Conservation (phyloP, 1,140 invertebrate species). For the Bombus sibiricus region DNA sequence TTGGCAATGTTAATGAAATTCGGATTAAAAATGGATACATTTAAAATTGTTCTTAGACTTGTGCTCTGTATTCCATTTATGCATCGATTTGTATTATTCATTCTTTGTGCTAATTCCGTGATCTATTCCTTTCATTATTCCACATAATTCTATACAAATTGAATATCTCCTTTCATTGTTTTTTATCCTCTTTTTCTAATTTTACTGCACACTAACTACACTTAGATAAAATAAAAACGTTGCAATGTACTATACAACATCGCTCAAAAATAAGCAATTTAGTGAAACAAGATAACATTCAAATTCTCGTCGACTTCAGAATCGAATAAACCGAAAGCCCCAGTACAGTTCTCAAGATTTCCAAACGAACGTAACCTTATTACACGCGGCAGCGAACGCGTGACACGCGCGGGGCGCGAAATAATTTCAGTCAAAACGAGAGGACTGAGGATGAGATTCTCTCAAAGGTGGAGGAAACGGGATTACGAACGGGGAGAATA, state of each 20-base stretch:
- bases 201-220: no score
- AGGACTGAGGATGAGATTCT: background rate
- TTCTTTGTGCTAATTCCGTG: no score
- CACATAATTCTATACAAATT: no score
- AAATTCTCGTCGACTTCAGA: background rate
- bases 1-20: no score
- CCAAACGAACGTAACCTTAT: background rate
- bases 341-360: background rate
- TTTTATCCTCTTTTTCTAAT: no score
- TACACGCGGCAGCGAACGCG: background rate
- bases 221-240: no score
- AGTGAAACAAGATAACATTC: background rate
- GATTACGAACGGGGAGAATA: constrained; percentile 22
- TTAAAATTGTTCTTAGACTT: no score
- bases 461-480: background rate
- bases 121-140: no score
- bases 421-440: background rate
- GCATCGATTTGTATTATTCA: no score
- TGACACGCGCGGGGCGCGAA: background rate
- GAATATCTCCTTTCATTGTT: no score
- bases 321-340: background rate
- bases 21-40: no score
- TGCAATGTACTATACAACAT: background rate
- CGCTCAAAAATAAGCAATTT: background rate
- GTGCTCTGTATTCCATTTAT: no score